A percentile compares a stretch with the other conserved stretches of the same genome.
Evolutionary conservation across 1,140 invertebrate species (phyloP).

Genomic region (Danaus melanippus): DNA sequence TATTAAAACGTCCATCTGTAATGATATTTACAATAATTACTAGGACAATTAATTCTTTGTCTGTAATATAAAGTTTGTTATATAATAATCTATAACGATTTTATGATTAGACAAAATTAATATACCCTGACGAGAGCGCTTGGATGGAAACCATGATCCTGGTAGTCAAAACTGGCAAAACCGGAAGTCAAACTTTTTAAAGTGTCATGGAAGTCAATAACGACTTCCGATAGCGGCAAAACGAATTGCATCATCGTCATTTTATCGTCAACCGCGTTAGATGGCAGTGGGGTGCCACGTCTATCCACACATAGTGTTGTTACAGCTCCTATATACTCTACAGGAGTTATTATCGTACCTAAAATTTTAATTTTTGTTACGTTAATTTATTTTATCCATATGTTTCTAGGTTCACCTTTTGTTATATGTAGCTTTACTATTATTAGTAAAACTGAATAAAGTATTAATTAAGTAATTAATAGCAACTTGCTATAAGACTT

Average conservation of each 20-base stretch:
- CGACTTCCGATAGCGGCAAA: slow-evolving; percentile 93
- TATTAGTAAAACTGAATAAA: too few species aligned
- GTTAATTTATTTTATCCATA: too few species aligned
- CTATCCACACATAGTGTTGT: slow-evolving; percentile 83
- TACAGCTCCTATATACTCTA: slow-evolving; percentile 79
- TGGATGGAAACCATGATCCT: slow-evolving; percentile 87
- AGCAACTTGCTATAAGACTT: too few species aligned
- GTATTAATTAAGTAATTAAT: too few species aligned
- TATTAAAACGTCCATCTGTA: slow-evolving; percentile 83
- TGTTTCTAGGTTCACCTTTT: too few species aligned
- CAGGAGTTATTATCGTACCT: slow-evolving; percentile 93
- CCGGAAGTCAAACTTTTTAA: slow-evolving; percentile 93
- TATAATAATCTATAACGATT: not conserved
- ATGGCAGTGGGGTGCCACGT: slow-evolving; percentile 83
- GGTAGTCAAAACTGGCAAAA: slow-evolving; percentile 98
- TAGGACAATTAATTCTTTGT: too few species aligned
- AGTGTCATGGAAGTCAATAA: slow-evolving; percentile 95
- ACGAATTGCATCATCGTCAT: slow-evolving; percentile 87
- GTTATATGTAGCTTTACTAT: too few species aligned
- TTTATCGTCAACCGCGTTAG: slow-evolving; percentile 85
- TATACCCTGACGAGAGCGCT: slow-evolving; percentile 82
- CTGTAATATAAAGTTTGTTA: too few species aligned
- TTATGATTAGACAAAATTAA: slow-evolving; percentile 3
- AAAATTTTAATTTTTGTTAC: slow-evolving; percentile 11
- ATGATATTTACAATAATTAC: slow-evolving; percentile 1